Evolutionary conservation across 35 echinoderm and acorn worm species (phyloP).

Genomic region (Holothuria glaberrima): DNA sequence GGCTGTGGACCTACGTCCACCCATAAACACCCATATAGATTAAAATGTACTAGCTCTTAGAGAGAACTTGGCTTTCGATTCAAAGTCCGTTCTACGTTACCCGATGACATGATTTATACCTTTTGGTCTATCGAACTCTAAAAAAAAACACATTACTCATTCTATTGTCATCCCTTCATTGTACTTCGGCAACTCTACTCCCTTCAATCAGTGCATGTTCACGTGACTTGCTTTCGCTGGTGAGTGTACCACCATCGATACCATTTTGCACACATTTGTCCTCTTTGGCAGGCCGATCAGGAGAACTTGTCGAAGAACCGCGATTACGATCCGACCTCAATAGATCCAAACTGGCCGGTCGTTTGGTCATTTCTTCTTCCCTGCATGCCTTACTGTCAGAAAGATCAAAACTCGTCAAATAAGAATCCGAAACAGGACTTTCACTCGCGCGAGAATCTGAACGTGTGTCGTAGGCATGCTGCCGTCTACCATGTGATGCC

Average conservation of each 20-base stretch:
- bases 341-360: slow-evolving; percentile 49
- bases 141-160: no score
- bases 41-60: no score
- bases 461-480: slow-evolving; percentile 42
- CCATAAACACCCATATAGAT: no score
- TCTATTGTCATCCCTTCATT: background rate
- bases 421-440: slow-evolving; percentile 59
- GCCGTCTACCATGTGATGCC: slow-evolving; percentile 22
- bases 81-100: no score
- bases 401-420: slow-evolving; percentile 45
- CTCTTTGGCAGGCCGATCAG: background rate
- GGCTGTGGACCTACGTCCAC: no score
- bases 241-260: background rate
- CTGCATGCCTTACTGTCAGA: slow-evolving; percentile 34
- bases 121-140: no score
- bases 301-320: slow-evolving; percentile 32
- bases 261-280: slow-evolving; percentile 47
- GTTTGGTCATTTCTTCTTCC: slow-evolving; percentile 39
- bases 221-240: background rate
- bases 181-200: background rate
- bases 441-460: slow-evolving; percentile 55
- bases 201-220: slow-evolving; percentile 30
- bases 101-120: no score
- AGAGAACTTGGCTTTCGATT: no score
- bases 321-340: slow-evolving; percentile 18